Evolutionary conservation across 2,113 vertebrate species (phyloP), one percentile per base, ranked within the genome.

Genomic region (Beaufortia kweichowensis): DNA sequence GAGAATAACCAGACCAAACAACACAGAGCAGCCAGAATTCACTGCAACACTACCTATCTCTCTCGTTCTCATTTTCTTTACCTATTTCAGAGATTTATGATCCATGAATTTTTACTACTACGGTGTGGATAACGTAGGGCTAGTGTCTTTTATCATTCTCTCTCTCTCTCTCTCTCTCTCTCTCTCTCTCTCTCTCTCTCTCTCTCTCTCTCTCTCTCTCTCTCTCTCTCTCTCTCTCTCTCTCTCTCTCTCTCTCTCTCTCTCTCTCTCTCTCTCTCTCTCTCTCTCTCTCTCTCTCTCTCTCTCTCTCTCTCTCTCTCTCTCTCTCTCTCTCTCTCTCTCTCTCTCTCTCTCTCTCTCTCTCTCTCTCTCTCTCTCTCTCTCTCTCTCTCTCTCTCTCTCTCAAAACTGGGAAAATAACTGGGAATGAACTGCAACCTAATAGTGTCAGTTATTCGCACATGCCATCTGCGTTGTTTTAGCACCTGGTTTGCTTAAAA

Each of bases 41-140:
- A 12, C 8, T 57, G 41, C 26, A 23, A 21, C 24, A 39, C 55
- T 35, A 68, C 57, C 26, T 53, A 19, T 53, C 59, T 33, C 17
- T 33, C 48, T 61, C 14, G 60, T 55, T 35, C 21, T 70, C 57
- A 61, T 75, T 66, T 66, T 65, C 61, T 41, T 64, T 73, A 75
- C 66, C 64, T 55, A 69, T 76, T 59, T 78, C 21, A 62, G n/a
- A 78, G 79, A 81, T 83, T 81, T 83, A 84, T 73, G 57, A 72
- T 23, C 63, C 19, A 41, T 68, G 68, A 35, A 28, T 72, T 81
- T 61, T 76, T 76, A 76, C 55, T 43, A 72, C 55, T 76, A 31
- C 43, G 17, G n/a, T 53, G n/a, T 63, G 26, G 70, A 73, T 75
- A 61, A 73, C 28, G 39, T 72, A 79, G 60, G 14, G 64, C 39